These are phyloP conservation scores for Microtus agrestis DNA, from an alignment of 2,797 vertebrate species.

Conservation along the genomic window DNA sequence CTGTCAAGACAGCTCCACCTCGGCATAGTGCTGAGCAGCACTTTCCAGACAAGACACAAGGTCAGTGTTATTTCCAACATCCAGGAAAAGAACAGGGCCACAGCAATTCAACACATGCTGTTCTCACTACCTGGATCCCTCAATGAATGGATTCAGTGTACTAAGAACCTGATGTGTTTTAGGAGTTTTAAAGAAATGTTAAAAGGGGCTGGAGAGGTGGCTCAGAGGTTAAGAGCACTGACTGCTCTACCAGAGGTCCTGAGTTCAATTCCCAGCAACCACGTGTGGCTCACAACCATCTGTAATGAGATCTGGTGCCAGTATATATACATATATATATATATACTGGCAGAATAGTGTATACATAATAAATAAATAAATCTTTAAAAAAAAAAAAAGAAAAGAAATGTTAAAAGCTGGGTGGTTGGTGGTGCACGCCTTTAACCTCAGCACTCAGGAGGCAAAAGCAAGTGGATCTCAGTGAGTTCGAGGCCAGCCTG, in stretches of 20 bases:
- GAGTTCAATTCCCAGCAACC: too few relatives aligned
- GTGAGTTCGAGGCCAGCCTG: not conserved
- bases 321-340: too few relatives aligned
- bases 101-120: not conserved
- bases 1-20: not conserved
- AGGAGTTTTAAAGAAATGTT: not conserved
- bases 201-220: too few relatives aligned
- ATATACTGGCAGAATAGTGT: too few relatives aligned
- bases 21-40: not conserved
- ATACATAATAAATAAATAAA: too few relatives aligned
- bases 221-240: too few relatives aligned
- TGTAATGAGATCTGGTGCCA: too few relatives aligned
- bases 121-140: not conserved
- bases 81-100: not conserved
- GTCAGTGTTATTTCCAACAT: too few relatives aligned
- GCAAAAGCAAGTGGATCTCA: not conserved
- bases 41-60: not conserved
- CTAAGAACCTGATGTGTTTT: not conserved
- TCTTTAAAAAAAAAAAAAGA: too few relatives aligned
- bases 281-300: too few relatives aligned
- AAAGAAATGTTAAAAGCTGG: not conserved
- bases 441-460: not conserved
- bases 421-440: not conserved
- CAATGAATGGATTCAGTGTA: not conserved
- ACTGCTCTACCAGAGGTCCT: too few relatives aligned